phyloP scores from a whole-genome alignment of 2,888 invertebrate genomes.

The Tolmerus cingulatus region DNA sequence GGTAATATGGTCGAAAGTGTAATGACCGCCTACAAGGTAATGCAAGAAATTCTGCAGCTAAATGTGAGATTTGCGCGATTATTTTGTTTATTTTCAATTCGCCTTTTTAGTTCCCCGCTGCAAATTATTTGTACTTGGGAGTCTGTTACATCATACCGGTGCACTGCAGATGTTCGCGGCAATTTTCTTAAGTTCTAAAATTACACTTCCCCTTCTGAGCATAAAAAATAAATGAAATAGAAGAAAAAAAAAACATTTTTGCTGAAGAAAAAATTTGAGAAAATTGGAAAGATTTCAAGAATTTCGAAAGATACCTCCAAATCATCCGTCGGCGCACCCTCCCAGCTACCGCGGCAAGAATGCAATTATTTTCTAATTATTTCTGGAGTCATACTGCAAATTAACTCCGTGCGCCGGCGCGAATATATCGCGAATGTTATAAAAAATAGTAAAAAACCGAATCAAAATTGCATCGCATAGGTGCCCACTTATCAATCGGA shows the following conservation, averaged over 20 bases:
- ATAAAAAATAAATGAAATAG: neutral
- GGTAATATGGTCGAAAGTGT: constrained; percentile 44
- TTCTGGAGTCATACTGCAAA: neutral
- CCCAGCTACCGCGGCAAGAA: neutral
- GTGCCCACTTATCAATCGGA: neutral
- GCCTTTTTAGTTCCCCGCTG: neutral
- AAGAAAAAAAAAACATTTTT: neutral
- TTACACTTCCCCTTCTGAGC: neutral
- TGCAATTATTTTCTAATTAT: neutral
- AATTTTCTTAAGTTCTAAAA: neutral
- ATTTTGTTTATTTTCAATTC: neutral
- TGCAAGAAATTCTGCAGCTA: constrained; percentile 40
- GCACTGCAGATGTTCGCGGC: neutral
- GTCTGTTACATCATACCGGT: neutral
- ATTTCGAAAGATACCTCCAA: neutral
- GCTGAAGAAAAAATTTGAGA: neutral
- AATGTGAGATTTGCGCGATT: constrained; percentile 5
- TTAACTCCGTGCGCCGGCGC: neutral
- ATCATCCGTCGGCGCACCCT: neutral
- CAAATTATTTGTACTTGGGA: neutral
- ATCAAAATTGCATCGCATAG: neutral
- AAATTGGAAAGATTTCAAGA: neutral
- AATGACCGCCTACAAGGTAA: constrained; percentile 49
- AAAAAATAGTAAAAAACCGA: neutral
- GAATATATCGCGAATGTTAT: neutral